These are phyloP conservation scores for Hypomecis punctinalis DNA, from an alignment of 2,888 invertebrate species.

Conservation along the genomic window DNA sequence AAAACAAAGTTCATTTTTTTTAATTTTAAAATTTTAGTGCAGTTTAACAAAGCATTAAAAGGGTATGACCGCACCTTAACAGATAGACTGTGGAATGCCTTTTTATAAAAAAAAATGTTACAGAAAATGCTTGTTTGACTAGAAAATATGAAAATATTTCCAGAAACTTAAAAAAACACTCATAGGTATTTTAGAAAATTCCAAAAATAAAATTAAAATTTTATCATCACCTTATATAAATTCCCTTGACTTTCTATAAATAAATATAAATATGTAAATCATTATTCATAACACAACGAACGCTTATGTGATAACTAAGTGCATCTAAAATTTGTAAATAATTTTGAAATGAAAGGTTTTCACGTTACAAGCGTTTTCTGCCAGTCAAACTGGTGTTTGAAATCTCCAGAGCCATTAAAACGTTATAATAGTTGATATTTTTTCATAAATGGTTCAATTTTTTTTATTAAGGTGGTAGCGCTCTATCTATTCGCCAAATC, in stretches of 20 bases:
- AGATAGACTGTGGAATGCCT: slow-evolving; percentile 21
- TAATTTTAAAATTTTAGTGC: no score
- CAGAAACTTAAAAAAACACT: neutral
- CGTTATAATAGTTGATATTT: slow-evolving; percentile 13
- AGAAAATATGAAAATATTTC: neutral
- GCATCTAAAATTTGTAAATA: slow-evolving; percentile 32
- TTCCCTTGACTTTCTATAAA: neutral
- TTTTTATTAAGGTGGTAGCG: no score
- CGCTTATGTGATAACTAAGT: slow-evolving; percentile 39
- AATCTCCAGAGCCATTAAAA: slow-evolving; percentile 9
- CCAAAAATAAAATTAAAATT: neutral
- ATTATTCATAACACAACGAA: slow-evolving; percentile 33
- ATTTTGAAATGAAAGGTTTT: slow-evolving; percentile 20
- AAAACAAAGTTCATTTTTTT: no score
- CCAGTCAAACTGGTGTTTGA: slow-evolving; percentile 27
- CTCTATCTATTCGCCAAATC: no score
- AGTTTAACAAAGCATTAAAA: no score
- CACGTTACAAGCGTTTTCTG: slow-evolving; percentile 35
- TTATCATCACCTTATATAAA: neutral
- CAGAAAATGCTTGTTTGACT: neutral
- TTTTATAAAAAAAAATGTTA: slow-evolving; percentile 15
- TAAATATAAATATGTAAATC: neutral
- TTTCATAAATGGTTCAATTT: slow-evolving; percentile 9
- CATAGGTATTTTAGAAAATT: slow-evolving; percentile 1
- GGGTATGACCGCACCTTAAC: slow-evolving; percentile 2